Evolutionary conservation across 2,113 vertebrate genomes (phyloP), one percentile per base, ranked within the genome.

Genomic region (Zingel zingel): DNA sequence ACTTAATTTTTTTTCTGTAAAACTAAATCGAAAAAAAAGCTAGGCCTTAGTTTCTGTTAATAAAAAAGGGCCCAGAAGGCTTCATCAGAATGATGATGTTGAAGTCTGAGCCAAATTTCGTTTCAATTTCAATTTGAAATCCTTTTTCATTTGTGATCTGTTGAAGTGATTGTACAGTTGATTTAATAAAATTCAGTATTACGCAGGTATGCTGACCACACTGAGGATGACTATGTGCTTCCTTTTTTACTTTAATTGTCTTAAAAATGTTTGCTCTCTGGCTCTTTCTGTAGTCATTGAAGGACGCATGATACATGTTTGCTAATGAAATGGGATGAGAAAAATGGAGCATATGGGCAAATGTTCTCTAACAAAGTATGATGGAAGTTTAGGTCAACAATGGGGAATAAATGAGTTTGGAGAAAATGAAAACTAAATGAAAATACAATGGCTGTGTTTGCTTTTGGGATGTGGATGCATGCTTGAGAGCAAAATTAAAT

Each of bases 361-460:
- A 91, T 77, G 87, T 89, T 88, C 59, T 81, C 62, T 23, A 21
- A 51, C 81, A 76, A 66, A 76, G 86, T 75, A 79, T 65, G 76
- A 79, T 64, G 77, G 79, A 90, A 73, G 84, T 82, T 78, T 10
- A 89, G 91, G 93, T 91, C 91, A 91, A 68, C 74, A 12, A 68
- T 27, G 73, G 70, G 88, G 87, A 90, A 88, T 81, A 86, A 90
- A 89, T 86, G 75, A 93, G 89, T 93, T 91, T 72, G 81, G 85
- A 90, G 81, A 88, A 93, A 91, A 93, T 94, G 83, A 92, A 91
- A 90, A 91, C 74, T 85, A 89, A 91, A 94, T 93, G 88, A 93
- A 93, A 94, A 94, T 77, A 93, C 88, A 91, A 88, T 89, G 74
- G 83, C 76, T 43, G 76, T 81, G 89, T 84, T 86, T 69, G 81